Base-by-base conservation (phyloP, 1,140 invertebrate species). In the Chrysopa pallens region DNA sequence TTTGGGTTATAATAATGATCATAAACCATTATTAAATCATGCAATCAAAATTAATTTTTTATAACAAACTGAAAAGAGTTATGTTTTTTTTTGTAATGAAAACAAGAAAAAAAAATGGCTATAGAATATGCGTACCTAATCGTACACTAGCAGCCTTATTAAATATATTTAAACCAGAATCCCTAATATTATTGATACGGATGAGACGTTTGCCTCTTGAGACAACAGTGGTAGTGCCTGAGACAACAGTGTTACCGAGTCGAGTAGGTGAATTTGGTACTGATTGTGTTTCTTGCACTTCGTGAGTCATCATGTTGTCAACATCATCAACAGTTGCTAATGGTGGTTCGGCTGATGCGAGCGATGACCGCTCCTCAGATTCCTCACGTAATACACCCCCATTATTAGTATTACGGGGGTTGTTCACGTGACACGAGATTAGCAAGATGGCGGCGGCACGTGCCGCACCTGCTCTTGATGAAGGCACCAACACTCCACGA, bases 371-470 rank as follows among this genome's bases (percentile, higher is more conserved):
- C 54, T 51, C 12, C 12, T 40, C 39, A 29, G 12, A 14, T 11
- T 29, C 12, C 12, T 40, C 39, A 23, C 39, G 6, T 29, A 29
- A 15, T 57, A 61, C 61, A 51, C 59, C 60, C 59, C 62, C 57
- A 58, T 58, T 60, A 59, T 59, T 58, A 60, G 61, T 57, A 60
- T 62, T 57, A 51, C 64, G 61, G 47, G 60, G 51, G 56, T 52
- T 55, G 57, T 60, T 56, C 58, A 39, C 42, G 67, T 81, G 80
- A 68, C 78, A 83, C 69, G 82, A 84, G 70, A 84, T 83, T 68
- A 86, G 78, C 78, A 85, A 82, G 76, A 86, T 84, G 77, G 81
- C 81, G 62, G 81, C 82, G 66, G 79, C 74, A 62, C 81, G 77
- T 64, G 82, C 82, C 73, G 81, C 81, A 82, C 81, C 81, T 84